These are phyloP conservation scores for Psittacula cyanocephala DNA, from an alignment of 2,113 vertebrate species.

Conservation along the genomic window DNA sequence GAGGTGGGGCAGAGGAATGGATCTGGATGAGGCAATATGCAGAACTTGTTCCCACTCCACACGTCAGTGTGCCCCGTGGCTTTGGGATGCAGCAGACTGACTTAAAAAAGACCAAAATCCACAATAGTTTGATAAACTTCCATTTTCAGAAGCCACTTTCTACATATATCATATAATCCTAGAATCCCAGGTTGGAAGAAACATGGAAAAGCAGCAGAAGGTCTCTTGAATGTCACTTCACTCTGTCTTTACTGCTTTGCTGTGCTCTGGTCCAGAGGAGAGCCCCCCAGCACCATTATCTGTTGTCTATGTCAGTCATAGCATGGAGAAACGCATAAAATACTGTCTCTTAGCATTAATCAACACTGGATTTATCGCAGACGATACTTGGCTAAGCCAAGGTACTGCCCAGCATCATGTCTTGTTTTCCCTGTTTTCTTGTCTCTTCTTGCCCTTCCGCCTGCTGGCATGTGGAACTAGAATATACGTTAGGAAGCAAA, in stretches of 20 bases:
- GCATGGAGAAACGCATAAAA: neutral
- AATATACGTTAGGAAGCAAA: slow-evolving; percentile 1
- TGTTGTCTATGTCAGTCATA: rapidly evolving
- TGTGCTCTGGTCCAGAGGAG: neutral
- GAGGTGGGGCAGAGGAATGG: too few species aligned
- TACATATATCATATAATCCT: rapidly evolving
- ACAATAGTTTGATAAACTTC: neutral
- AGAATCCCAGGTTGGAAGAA: neutral
- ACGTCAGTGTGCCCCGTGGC: rapidly evolving
- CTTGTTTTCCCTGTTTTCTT: neutral
- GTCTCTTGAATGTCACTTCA: neutral
- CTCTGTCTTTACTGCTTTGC: neutral
- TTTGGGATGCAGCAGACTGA: neutral
- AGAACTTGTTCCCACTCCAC: neutral
- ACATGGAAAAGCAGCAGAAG: neutral
- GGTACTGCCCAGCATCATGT: neutral
- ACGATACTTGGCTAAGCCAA: neutral
- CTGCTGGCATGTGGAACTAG: slow-evolving; percentile 18
- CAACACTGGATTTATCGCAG: neutral
- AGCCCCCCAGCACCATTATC: rapidly evolving
- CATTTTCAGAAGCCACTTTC: neutral
- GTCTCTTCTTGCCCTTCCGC: neutral
- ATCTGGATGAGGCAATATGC: neutral
- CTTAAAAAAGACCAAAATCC: neutral
- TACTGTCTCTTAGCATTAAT: neutral